Conservation (phyloP, 2,113 vertebrate species). For the Ivindomyrus marchei region DNA sequence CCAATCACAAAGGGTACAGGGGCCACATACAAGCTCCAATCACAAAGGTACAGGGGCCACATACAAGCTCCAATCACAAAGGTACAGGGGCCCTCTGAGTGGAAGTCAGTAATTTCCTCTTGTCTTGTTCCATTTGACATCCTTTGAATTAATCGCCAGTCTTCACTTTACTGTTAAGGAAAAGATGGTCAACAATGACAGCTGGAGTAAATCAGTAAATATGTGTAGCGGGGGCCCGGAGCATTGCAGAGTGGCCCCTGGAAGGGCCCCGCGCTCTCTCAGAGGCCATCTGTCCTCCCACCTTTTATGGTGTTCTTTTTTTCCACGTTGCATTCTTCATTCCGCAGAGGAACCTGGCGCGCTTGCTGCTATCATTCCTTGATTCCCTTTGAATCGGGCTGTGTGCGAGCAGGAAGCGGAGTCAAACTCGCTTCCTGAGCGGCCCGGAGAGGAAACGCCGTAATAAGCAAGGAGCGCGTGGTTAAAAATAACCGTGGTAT, state of each 20-base stretch:
- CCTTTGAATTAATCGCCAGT: background rate
- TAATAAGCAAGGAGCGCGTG: slow-evolving; percentile 79
- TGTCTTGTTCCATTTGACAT: background rate
- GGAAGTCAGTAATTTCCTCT: background rate
- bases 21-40: too few species aligned
- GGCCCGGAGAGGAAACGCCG: slow-evolving; percentile 75
- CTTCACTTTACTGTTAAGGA: background rate
- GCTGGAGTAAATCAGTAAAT: background rate
- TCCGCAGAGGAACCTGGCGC: slow-evolving; percentile 44
- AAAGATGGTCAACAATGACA: background rate
- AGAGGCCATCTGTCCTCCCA: background rate
- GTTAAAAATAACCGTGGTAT: slow-evolving; percentile 97
- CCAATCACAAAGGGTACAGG: too few species aligned
- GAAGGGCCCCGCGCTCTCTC: background rate
- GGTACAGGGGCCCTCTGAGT: background rate
- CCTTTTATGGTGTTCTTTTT: background rate
- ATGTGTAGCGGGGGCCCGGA: background rate
- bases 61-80: too few species aligned
- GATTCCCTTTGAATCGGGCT: slow-evolving; percentile 74
- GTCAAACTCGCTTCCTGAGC: slow-evolving; percentile 89
- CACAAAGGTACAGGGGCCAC: too few species aligned
- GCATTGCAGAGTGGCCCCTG: background rate
- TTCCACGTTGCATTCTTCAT: slow-evolving; percentile 17
- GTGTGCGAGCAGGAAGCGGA: slow-evolving; percentile 80
- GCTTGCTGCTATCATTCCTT: slow-evolving; percentile 80